Conservation (phyloP, 2,113 vertebrate species). For the Camelus dromedarius region DNA sequence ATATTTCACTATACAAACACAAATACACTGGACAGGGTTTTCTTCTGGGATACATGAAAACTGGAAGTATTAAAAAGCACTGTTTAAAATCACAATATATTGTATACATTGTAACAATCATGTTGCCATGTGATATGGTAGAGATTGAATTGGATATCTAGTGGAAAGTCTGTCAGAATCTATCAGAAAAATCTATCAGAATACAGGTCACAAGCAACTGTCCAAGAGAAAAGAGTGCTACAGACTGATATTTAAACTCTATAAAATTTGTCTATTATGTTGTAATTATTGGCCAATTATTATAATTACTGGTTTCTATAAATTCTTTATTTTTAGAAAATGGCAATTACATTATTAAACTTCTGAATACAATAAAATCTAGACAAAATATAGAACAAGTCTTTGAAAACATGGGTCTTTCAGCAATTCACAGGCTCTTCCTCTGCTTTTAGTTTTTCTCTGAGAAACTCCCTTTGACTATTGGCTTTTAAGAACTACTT, state of each 20-base stretch:
- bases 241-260: background rate
- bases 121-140: too few relatives aligned
- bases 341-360: background rate
- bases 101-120: background rate
- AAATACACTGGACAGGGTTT: background rate
- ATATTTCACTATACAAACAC: background rate
- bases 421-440: background rate
- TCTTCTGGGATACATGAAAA: background rate
- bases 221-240: background rate
- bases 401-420: background rate
- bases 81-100: background rate
- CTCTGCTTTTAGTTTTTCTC: background rate
- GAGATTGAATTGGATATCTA: background rate
- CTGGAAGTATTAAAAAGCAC: background rate
- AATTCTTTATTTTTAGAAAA: constrained; percentile 4
- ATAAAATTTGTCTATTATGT: background rate
- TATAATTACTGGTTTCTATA: background rate
- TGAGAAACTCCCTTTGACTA: background rate
- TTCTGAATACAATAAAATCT: background rate
- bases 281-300: background rate
- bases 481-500: background rate
- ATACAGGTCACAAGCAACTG: background rate
- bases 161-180: background rate
- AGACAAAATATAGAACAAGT: background rate
- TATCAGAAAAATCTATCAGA: background rate